Conservation (phyloP, 1,140 invertebrate genomes). For the Diprion similis region DNA sequence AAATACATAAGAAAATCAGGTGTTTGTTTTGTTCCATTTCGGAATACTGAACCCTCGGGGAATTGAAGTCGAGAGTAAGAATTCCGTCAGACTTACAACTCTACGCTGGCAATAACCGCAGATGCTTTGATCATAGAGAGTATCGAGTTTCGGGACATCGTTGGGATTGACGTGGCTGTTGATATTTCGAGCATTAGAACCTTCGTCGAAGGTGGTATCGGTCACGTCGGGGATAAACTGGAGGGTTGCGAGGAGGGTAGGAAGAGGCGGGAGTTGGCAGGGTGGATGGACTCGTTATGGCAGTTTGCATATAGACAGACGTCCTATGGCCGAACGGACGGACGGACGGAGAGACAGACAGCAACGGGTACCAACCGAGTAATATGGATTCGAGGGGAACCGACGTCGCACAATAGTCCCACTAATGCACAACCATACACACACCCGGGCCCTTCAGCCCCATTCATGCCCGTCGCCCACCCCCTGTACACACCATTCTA, state of each 20-base stretch:
- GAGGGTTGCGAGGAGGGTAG: too few species aligned
- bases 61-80: too few species aligned
- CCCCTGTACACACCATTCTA: constrained; percentile 34
- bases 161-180: too few species aligned
- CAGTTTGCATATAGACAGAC: constrained; percentile 58
- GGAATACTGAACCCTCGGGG: too few species aligned
- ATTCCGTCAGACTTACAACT: too few species aligned
- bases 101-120: too few species aligned
- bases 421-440: constrained; percentile 55
- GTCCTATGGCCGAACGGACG: constrained; percentile 28
- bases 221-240: neutral
- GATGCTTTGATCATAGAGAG: too few species aligned
- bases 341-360: constrained; percentile 32
- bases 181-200: too few species aligned
- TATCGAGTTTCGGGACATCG: too few species aligned
- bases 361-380: constrained; percentile 56
- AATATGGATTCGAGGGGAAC: constrained; percentile 57
- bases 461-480: neutral
- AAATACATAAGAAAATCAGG: too few species aligned
- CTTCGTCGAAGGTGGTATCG: neutral
- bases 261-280: constrained; percentile 27
- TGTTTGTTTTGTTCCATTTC: too few species aligned
- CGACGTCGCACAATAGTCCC: constrained; percentile 53
- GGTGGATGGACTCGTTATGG: constrained; percentile 62
- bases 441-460: neutral